Conservation (phyloP, 2,113 vertebrate species). For the Sturnira hondurensis region DNA sequence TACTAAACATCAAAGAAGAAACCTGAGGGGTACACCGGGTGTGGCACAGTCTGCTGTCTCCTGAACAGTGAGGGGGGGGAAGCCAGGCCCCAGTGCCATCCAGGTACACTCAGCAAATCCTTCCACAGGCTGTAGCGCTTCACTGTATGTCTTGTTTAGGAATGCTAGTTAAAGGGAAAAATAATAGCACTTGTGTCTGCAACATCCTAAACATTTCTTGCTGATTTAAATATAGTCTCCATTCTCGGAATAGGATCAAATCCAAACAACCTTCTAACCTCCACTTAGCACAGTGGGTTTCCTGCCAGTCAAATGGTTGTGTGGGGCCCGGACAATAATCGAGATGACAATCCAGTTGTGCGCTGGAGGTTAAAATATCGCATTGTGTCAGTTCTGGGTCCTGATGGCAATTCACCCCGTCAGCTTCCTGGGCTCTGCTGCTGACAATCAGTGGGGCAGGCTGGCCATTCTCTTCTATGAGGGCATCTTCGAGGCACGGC, state of each 20-base stretch:
- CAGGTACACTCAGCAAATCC: slow-evolving; percentile 49
- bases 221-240: slow-evolving; percentile 43
- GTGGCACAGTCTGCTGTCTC: not conserved
- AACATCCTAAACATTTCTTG: slow-evolving; percentile 32
- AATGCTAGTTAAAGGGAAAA: not conserved
- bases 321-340: slow-evolving; percentile 58
- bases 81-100: not conserved
- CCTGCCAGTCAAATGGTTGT: slow-evolving; percentile 62
- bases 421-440: slow-evolving; percentile 59
- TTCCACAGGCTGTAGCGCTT: slow-evolving; percentile 21
- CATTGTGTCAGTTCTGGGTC: slow-evolving; percentile 65
- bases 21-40: not conserved
- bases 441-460: slow-evolving; percentile 9
- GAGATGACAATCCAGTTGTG: slow-evolving; percentile 73
- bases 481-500: slow-evolving; percentile 35
- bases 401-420: slow-evolving; percentile 61
- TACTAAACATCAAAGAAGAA: not conserved
- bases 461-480: slow-evolving; percentile 23
- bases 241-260: slow-evolving; percentile 42
- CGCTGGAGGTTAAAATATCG: slow-evolving; percentile 66
- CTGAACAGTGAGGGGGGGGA: slow-evolving; percentile 20
- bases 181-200: not conserved
- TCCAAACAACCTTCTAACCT: slow-evolving; percentile 55
- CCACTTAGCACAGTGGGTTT: slow-evolving; percentile 61
- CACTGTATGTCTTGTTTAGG: not conserved